Percentiles rank a stretch among this genome's conserved stretches.
These are phyloP conservation scores for Volucella bombylans DNA, from an alignment of 2,888 invertebrate genomes.

Conservation along the genomic window DNA sequence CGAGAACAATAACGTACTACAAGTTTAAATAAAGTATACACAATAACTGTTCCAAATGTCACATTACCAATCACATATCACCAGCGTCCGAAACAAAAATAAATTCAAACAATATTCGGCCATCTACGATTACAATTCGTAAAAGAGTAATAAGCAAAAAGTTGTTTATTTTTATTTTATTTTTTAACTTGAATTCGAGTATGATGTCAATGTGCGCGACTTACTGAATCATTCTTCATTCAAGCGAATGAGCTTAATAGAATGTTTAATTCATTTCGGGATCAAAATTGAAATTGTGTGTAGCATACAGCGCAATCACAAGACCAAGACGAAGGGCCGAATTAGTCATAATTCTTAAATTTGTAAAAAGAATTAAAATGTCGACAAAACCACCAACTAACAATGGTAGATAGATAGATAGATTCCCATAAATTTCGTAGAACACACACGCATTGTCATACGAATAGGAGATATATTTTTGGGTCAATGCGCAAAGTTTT, in stretches of 20 bases:
- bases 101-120: neutral
- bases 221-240: slow-evolving; percentile 58
- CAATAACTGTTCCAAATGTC: slow-evolving; percentile 54
- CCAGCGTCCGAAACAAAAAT: slow-evolving; percentile 9
- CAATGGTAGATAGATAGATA: too few species aligned
- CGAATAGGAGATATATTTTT: too few species aligned
- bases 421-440: too few species aligned
- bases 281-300: slow-evolving; percentile 36
- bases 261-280: slow-evolving; percentile 37
- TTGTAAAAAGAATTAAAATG: slow-evolving; percentile 9
- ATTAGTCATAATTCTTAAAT: slow-evolving; percentile 36
- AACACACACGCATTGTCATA: too few species aligned
- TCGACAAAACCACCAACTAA: too few species aligned
- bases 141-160: neutral
- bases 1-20: slow-evolving; percentile 57
- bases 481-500: too few species aligned
- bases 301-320: neutral
- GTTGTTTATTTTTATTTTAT: neutral
- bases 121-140: neutral
- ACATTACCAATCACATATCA: slow-evolving; percentile 34
- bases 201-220: slow-evolving; percentile 43
- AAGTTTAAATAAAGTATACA: slow-evolving; percentile 59
- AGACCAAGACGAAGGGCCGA: slow-evolving; percentile 16
- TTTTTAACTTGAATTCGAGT: slow-evolving; percentile 2
- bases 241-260: slow-evolving; percentile 39